Evolutionary conservation across 2,113 vertebrate genomes (phyloP).

Genomic region (Erinaceus europaeus): DNA sequence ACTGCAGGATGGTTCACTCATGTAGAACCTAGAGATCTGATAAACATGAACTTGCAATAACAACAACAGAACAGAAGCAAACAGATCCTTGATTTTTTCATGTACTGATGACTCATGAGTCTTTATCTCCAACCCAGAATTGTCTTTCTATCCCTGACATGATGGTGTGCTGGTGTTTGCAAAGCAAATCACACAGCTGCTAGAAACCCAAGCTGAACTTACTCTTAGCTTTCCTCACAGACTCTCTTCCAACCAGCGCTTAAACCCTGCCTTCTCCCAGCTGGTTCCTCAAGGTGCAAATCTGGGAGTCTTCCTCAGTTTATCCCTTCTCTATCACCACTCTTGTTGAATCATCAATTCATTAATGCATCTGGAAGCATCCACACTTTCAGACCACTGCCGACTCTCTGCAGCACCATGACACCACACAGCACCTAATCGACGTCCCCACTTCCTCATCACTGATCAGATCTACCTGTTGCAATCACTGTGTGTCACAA

Average conservation of each 20-base stretch:
- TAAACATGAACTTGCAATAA: too few species aligned
- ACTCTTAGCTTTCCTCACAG: too few species aligned
- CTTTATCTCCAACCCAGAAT: neutral
- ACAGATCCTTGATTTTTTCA: too few species aligned
- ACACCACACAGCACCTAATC: too few species aligned
- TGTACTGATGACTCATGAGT: neutral
- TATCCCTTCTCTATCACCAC: neutral
- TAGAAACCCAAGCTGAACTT: neutral
- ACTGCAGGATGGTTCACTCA: too few species aligned
- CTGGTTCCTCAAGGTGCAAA: neutral
- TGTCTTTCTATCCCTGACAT: neutral
- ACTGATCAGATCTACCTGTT: neutral
- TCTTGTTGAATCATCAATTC: rapidly evolving
- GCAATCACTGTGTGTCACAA: neutral
- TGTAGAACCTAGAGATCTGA: too few species aligned
- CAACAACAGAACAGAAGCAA: too few species aligned
- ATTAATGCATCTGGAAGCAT: neutral
- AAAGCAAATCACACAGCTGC: too few species aligned
- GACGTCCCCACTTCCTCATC: neutral
- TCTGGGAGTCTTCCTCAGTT: neutral
- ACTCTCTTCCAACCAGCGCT: neutral
- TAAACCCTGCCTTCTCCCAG: neutral
- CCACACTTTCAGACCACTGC: neutral
- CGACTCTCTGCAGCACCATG: neutral
- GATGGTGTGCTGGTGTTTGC: too few species aligned